A percentile compares a stretch with the other conserved stretches of the same genome.
phyloP scores from a whole-genome alignment of 2,113 vertebrate species.

The Alexandromys fortis region DNA sequence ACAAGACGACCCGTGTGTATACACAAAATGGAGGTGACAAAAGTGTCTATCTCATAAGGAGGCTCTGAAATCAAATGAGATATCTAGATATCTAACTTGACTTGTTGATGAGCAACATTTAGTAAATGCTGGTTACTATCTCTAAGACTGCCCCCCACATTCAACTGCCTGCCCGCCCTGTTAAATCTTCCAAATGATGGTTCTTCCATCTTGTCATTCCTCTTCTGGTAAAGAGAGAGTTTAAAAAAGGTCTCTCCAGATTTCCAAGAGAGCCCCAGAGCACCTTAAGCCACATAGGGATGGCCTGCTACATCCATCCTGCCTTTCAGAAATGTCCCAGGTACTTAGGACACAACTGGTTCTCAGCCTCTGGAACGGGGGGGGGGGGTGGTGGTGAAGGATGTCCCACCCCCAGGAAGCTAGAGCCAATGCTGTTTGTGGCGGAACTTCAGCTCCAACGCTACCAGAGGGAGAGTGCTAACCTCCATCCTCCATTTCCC shows the following conservation, averaged over 20 bases:
- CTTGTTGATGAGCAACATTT: not conserved
- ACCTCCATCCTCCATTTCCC: not conserved
- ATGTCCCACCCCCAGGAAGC: not conserved
- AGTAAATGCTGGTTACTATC: not conserved
- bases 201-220: not conserved
- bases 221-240: not conserved
- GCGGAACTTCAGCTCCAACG: not conserved
- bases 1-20: not conserved
- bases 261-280: not conserved
- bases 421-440: not conserved
- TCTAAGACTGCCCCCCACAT: not conserved
- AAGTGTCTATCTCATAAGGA: not conserved
- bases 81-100: not conserved
- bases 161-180: not conserved
- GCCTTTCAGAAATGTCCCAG: not conserved
- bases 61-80: not conserved
- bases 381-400: not conserved
- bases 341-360: not conserved
- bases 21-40: not conserved
- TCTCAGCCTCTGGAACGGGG: not conserved
- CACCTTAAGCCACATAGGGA: not conserved
- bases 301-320: not conserved
- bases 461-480: no score
- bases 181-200: not conserved
- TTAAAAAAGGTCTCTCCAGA: not conserved